Evolutionary conservation across 2,888 invertebrate species (phyloP).

Genomic region (Iphiclides podalirius): DNA sequence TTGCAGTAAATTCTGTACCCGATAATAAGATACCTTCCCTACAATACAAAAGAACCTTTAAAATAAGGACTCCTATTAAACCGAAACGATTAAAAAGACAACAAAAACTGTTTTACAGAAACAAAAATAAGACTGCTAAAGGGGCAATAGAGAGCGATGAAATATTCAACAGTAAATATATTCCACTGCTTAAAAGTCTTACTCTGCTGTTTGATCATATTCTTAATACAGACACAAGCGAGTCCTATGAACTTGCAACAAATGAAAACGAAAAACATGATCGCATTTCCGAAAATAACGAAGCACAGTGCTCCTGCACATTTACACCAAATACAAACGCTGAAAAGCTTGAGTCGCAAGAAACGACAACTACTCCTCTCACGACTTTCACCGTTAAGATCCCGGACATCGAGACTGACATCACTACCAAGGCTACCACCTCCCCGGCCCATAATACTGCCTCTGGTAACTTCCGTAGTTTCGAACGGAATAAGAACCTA

Average conservation of each 20-base stretch:
- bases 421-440: conserved; percentile 53
- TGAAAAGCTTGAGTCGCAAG: conserved; percentile 39
- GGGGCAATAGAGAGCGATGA: conserved; percentile 53
- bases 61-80: conserved; percentile 54
- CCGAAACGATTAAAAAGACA: conserved; percentile 50
- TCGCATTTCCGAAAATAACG: conserved; percentile 34
- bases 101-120: conserved; percentile 41
- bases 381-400: conserved; percentile 48
- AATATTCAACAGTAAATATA: conserved; percentile 52
- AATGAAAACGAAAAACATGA: conserved; percentile 42
- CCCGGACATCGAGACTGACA: conserved; percentile 43
- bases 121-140: conserved; percentile 50
- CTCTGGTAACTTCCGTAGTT: conserved; percentile 64
- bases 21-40: conserved; percentile 43
- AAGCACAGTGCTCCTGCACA: conserved; percentile 42
- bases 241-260: conserved; percentile 36
- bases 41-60: conserved; percentile 50
- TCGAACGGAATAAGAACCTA: conserved; percentile 70
- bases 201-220: conserved; percentile 66
- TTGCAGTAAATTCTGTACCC: conserved; percentile 8
- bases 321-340: conserved; percentile 31
- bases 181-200: conserved; percentile 65
- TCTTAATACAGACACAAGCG: conserved; percentile 50
- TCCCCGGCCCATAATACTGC: conserved; percentile 59
- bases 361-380: conserved; percentile 64